A percentile compares a stretch with the other conserved stretches of the same genome.
Evolutionary conservation across 2,888 invertebrate genomes (phyloP).

Genomic region (Rotaria magnacalcarata): DNA sequence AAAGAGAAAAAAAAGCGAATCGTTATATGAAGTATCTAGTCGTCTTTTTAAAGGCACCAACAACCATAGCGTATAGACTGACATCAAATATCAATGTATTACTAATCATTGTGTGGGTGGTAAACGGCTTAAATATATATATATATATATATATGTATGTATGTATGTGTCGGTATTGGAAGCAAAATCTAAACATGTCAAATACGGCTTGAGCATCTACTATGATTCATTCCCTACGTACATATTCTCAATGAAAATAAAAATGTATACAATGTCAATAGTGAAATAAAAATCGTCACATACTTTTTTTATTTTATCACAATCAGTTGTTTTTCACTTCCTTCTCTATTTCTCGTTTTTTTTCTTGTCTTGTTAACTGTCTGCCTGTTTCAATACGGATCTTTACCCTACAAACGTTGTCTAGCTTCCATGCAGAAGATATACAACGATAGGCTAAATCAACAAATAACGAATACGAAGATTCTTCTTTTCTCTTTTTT

Average conservation of each 20-base stretch:
- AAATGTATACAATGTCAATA: not conserved
- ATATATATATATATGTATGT: not conserved
- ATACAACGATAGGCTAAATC: not conserved
- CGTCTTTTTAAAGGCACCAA: not conserved
- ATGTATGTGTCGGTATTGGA: too few species aligned
- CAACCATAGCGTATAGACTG: not conserved
- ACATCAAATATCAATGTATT: not conserved
- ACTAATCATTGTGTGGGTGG: conserved; percentile 1
- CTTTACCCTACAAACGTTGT: not conserved
- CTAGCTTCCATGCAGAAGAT: not conserved
- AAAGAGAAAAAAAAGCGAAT: not conserved
- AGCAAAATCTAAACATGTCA: not conserved
- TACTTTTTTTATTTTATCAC: not conserved
- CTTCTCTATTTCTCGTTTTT: not conserved
- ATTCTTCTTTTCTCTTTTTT: not conserved
- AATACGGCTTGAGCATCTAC: not conserved
- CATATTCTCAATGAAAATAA: not conserved
- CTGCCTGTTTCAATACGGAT: not conserved
- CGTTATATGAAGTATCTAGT: not conserved
- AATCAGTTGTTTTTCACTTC: not conserved
- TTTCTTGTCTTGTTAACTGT: not conserved
- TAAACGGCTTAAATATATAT: not conserved
- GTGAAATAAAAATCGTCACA: not conserved
- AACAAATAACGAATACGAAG: not conserved
- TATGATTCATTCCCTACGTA: not conserved